Base-by-base conservation (phyloP, 2,797 vertebrate genomes). In the Monodelphis domestica region DNA sequence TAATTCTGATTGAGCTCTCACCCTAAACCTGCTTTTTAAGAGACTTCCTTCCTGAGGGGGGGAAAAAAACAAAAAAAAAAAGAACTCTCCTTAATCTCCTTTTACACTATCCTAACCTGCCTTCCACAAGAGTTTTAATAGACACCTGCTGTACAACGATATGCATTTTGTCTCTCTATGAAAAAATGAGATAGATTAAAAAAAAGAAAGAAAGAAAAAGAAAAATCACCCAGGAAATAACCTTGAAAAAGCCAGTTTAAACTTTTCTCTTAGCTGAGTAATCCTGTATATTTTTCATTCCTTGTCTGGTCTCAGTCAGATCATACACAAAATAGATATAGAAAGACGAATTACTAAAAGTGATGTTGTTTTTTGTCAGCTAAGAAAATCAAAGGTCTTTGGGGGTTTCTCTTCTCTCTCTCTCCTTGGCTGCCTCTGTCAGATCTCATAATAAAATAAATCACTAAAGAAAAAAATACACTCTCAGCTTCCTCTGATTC, bases 351-450 rank as follows among this genome's bases (percentile, higher is more conserved):
- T 91, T 87, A 89, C 57, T 91, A 55, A 90, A 96, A 93, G 57
- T 87, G 50, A 63, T 89, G 14, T 30, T 70, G 59, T 59, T 87
- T 92, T 90, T 88, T 95, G 92, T 92, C 53, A 94, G 90, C 53
- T 90, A 90, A 89, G 91, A 96, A 96, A 91, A 95, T 88, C 52
- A 87, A 14, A 87, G 33, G 70, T 95, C 92, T 94, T 91, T 89
- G 29, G 70, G 93, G 53, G 33, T 92, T 57, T 12, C 0, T 63
- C 24, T 2, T 95, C n/a, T 91, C 38, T 95, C 38, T 95, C 17
- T 93, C 21, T 95, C 38, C 28, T 78, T 45, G 0, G 26, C 50
- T 95, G 54, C 78, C 95, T 92, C 95, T 96, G 56, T 92, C 90
- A 97, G 90, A 91, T 53, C 87, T 52, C 51, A 92, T 12, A 89